phyloP scores from a whole-genome alignment of 2,797 vertebrate species.

The Gouania willdenowi region DNA sequence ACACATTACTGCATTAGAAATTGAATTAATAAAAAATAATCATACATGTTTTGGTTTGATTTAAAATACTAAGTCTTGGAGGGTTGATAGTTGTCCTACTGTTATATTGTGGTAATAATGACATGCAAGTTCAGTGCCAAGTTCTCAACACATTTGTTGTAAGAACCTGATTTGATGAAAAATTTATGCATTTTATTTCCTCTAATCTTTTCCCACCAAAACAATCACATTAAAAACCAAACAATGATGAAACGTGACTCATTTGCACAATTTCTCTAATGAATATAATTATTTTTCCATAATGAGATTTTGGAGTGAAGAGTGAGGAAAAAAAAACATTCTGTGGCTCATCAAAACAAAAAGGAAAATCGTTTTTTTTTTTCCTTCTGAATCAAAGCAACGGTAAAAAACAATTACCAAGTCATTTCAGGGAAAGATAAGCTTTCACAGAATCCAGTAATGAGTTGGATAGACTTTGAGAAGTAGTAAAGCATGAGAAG shows the following conservation, averaged over 20 bases:
- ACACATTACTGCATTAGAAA: too few species aligned
- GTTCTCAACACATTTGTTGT: conserved; percentile 36
- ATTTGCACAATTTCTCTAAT: conserved; percentile 69
- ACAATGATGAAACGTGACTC: conserved; percentile 50
- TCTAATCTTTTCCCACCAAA: conserved; percentile 65
- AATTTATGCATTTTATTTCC: conserved; percentile 63
- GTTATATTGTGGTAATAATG: conserved; percentile 25
- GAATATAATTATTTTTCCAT: conserved; percentile 70
- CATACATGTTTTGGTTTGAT: too few species aligned
- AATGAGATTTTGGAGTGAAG: conserved; percentile 54
- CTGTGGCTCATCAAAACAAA: conserved; percentile 46
- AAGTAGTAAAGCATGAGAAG: conserved; percentile 36
- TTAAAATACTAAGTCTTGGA: too few species aligned
- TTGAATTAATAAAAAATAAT: too few species aligned
- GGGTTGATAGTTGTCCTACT: too few species aligned
- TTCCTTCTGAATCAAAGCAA: conserved; percentile 45
- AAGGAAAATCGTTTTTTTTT: conserved; percentile 45
- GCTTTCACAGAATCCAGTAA: conserved; percentile 39
- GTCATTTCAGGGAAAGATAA: conserved; percentile 48
- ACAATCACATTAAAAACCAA: conserved; percentile 60
- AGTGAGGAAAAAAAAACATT: conserved; percentile 8
- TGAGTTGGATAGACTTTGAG: conserved; percentile 38
- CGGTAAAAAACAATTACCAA: conserved; percentile 59
- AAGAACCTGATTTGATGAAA: conserved; percentile 54
- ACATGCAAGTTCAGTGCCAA: conserved; percentile 17